phyloP scores from a whole-genome alignment of 64 coral and sea anemone species.

The Hydrozoanthus tunicans region DNA sequence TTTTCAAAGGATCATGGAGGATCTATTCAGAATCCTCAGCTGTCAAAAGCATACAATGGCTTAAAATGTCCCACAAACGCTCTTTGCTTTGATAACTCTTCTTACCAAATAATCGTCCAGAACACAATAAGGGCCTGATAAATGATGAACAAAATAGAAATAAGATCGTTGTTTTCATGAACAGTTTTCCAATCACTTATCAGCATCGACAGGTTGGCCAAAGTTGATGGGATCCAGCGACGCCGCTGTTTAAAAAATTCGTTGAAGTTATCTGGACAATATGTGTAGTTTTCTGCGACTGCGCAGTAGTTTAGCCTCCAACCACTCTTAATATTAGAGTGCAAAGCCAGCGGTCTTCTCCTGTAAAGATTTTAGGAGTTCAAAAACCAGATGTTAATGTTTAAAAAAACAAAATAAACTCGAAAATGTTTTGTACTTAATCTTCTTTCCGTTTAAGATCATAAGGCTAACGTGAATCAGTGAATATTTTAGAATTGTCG shows the following conservation, averaged over 20 bases:
- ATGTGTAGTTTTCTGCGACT: constrained; percentile 85
- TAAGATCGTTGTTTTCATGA: constrained; percentile 73
- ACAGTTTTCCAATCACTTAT: constrained; percentile 84
- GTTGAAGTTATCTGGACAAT: constrained; percentile 81
- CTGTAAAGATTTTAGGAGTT: not conserved
- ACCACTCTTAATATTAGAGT: constrained; percentile 92
- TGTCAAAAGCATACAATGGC: no score
- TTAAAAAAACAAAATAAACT: no score
- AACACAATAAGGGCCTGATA: constrained; percentile 83
- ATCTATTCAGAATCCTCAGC: no score
- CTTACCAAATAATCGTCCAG: constrained; percentile 76
- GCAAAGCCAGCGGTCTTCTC: constrained; percentile 97
- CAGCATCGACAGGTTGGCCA: constrained; percentile 74
- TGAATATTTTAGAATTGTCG: no score
- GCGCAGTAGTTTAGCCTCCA: constrained; percentile 96
- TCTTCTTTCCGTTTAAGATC: no score
- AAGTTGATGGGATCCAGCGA: constrained; percentile 94
- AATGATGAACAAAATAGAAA: constrained; percentile 82
- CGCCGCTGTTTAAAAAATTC: constrained; percentile 95
- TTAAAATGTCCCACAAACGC: no score
- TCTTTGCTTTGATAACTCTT: not conserved
- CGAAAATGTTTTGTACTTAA: no score
- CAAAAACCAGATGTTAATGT: not conserved
- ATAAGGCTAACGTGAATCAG: no score
- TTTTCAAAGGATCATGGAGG: no score